These are phyloP conservation scores for Diacarnus erythraeanus DNA, from an alignment of 37 sponge, comb jelly and placozoan species.

Conservation along the genomic window DNA sequence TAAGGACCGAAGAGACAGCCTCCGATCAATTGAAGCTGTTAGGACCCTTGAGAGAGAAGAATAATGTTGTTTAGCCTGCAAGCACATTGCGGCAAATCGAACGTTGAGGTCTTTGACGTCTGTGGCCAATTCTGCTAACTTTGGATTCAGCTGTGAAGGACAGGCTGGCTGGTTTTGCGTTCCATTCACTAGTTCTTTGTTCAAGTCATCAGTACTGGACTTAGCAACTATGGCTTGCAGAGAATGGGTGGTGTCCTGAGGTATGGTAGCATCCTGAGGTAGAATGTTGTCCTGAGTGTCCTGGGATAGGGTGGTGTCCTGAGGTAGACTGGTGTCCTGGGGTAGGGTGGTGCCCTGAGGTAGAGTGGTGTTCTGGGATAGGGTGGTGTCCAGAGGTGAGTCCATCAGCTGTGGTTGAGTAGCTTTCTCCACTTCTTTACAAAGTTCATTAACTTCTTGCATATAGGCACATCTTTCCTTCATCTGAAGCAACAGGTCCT, in stretches of 20 bases:
- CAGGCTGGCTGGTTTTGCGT: background rate
- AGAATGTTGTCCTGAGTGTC: background rate
- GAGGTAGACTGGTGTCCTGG: background rate
- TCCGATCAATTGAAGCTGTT: background rate
- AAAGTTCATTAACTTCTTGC: constrained; percentile 30
- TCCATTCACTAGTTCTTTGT: background rate
- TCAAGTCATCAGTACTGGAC: background rate
- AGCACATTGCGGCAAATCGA: constrained; percentile 11
- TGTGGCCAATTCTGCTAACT: background rate
- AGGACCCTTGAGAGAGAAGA: constrained; percentile 25
- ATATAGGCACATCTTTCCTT: constrained; percentile 37
- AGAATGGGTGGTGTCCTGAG: background rate
- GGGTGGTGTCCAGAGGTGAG: too few species aligned
- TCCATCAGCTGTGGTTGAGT: background rate
- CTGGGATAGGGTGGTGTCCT: too few species aligned
- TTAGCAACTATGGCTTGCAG: too few species aligned
- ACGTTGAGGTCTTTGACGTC: constrained; percentile 26
- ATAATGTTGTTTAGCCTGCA: constrained; percentile 31
- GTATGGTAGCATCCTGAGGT: background rate
- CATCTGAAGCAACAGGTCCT: constrained; percentile 59
- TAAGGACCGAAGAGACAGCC: background rate
- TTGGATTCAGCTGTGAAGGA: background rate
- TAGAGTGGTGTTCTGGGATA: background rate
- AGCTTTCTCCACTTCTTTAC: constrained; percentile 14
- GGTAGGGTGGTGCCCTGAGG: background rate